A percentile compares a stretch with the other conserved stretches of the same genome.
These are phyloP conservation scores for Nineta flava DNA, from an alignment of 2,888 invertebrate genomes.

Conservation along the genomic window DNA sequence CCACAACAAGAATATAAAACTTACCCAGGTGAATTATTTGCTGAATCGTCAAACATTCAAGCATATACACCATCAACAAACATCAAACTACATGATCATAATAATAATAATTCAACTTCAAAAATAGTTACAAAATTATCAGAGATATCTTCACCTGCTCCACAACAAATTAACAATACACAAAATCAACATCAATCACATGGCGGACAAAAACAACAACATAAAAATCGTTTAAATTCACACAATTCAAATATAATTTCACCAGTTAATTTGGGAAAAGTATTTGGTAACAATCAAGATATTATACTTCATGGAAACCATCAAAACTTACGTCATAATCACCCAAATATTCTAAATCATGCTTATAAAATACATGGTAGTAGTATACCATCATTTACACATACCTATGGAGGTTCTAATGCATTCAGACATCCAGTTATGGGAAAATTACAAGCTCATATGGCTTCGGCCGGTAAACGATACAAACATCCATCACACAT, in stretches of 20 bases:
- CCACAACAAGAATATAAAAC: conserved; percentile 15
- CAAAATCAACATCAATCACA: neutral
- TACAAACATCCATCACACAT: conserved; percentile 15
- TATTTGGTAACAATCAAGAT: neutral
- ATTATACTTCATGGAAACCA: conserved; percentile 1
- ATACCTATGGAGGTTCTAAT: neutral
- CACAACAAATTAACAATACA: neutral
- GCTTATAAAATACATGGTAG: neutral
- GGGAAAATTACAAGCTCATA: conserved; percentile 10
- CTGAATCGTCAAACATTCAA: neutral
- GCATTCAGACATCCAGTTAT: conserved; percentile 9
- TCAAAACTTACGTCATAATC: neutral
- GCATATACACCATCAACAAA: conserved; percentile 11
- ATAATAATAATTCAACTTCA: conserved; percentile 6
- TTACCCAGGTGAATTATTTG: neutral
- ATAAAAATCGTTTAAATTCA: neutral
- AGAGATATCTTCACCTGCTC: conserved; percentile 6
- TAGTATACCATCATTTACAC: neutral
- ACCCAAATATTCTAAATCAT: neutral
- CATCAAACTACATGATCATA: conserved; percentile 7
- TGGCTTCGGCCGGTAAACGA: conserved; percentile 7
- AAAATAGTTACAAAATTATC: neutral
- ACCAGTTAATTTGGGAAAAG: neutral
- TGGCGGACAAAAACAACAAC: neutral
- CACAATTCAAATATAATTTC: neutral